Conservation (phyloP, 2,797 vertebrate genomes). For the Falco biarmicus region DNA sequence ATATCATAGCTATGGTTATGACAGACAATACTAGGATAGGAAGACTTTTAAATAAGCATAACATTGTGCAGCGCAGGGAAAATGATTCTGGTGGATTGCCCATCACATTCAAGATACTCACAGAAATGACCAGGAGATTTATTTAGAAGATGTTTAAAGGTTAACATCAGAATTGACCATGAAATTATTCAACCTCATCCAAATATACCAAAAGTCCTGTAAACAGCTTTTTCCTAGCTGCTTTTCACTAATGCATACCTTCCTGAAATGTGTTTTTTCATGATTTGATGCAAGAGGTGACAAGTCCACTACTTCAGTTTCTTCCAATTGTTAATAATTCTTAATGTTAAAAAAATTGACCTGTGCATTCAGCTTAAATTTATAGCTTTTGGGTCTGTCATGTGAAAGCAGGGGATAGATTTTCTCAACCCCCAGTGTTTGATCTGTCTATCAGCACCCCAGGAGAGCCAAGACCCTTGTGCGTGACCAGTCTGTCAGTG, state of each 20-base stretch:
- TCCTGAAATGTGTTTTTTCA: background rate
- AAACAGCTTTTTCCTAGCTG: background rate
- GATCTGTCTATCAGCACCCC: too few species aligned
- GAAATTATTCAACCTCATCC: background rate
- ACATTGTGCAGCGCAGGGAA: background rate
- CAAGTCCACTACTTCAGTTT: background rate
- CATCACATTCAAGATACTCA: background rate
- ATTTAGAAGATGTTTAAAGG: background rate
- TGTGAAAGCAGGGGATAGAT: too few species aligned
- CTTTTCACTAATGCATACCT: background rate
- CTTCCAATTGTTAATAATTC: background rate
- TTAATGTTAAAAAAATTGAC: background rate
- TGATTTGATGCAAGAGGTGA: background rate
- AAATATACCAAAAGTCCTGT: background rate
- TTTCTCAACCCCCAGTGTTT: too few species aligned
- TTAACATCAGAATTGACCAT: background rate
- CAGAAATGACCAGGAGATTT: background rate
- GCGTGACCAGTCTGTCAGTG: too few species aligned
- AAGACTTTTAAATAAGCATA: background rate
- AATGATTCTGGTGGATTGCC: fast-evolving
- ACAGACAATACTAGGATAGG: background rate
- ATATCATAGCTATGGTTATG: background rate
- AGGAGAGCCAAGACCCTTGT: too few species aligned
- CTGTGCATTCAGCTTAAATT: background rate
- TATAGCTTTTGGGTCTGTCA: too few species aligned